These are phyloP conservation scores for Diarsia mendica DNA, from an alignment of 2,888 invertebrate species.

Conservation along the genomic window DNA sequence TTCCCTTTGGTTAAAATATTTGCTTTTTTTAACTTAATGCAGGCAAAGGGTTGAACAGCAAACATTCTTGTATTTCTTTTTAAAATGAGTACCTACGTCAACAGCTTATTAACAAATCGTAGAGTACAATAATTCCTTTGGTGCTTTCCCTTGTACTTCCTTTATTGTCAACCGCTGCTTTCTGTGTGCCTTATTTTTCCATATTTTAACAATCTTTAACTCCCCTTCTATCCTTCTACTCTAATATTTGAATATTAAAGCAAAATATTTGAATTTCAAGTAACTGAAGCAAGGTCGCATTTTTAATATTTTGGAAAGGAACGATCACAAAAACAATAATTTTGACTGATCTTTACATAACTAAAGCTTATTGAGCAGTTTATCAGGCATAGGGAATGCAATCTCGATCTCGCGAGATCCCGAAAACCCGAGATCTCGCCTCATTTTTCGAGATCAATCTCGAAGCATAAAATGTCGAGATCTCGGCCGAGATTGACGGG, in stretches of 20 bases:
- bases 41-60: slow-evolving; percentile 15
- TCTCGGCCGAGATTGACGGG: too few relatives aligned
- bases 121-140: slow-evolving; percentile 6
- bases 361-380: slow-evolving; percentile 24
- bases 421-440: too few relatives aligned
- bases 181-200: slow-evolving; percentile 56
- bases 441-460: too few relatives aligned
- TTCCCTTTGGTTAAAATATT: not conserved
- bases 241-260: not conserved
- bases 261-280: not conserved
- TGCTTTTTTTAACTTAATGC: not conserved
- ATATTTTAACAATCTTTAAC: slow-evolving; percentile 26
- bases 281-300: not conserved
- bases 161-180: slow-evolving; percentile 56
- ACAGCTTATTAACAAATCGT: slow-evolving; percentile 43
- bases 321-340: slow-evolving; percentile 1
- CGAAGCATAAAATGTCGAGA: too few relatives aligned
- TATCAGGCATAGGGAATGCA: slow-evolving; percentile 12
- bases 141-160: slow-evolving; percentile 46
- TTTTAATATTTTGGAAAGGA: not conserved
- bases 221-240: not conserved
- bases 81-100: slow-evolving; percentile 27
- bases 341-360: not conserved
- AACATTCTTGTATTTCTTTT: slow-evolving; percentile 12
- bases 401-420: too few relatives aligned